A percentile compares a stretch with the other conserved stretches of the same genome.
These are phyloP conservation scores for Lottia gigantea DNA, from an alignment of 2,888 invertebrate genomes.

Conservation along the genomic window DNA sequence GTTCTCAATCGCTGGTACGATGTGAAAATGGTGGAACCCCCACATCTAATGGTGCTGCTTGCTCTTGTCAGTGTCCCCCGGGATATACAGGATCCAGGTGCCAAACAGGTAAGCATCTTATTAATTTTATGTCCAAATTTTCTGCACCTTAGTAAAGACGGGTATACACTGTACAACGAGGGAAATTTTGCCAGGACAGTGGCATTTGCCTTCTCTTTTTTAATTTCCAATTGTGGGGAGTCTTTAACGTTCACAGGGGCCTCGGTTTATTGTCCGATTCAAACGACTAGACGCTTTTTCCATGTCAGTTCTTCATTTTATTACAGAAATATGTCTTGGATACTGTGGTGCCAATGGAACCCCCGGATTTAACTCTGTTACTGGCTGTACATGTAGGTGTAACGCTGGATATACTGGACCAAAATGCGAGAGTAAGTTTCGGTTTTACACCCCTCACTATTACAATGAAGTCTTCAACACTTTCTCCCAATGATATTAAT, in stretches of 20 bases:
- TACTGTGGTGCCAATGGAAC: not conserved
- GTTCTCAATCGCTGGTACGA: conserved; percentile 8
- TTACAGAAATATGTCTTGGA: too few relatives aligned
- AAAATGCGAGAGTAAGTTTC: not conserved
- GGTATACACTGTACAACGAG: too few relatives aligned
- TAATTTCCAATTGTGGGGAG: too few relatives aligned
- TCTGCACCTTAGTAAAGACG: too few relatives aligned
- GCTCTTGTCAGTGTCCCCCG: conserved; percentile 6
- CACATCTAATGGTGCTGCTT: not conserved
- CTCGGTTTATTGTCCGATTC: too few relatives aligned
- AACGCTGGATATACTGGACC: not conserved
- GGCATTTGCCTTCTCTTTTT: too few relatives aligned
- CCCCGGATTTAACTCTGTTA: not conserved
- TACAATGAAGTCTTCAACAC: too few relatives aligned
- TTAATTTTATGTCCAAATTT: too few relatives aligned
- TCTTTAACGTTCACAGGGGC: too few relatives aligned
- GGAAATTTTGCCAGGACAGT: not conserved
- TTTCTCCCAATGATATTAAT: too few relatives aligned
- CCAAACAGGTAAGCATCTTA: not conserved
- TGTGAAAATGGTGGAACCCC: conserved; percentile 17
- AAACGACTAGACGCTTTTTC: too few relatives aligned
- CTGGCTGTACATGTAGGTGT: conserved; percentile 8
- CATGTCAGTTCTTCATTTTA: too few relatives aligned
- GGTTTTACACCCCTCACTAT: not conserved
- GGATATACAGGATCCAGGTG: conserved; percentile 11